Base-by-base conservation (phyloP, 2,888 invertebrate genomes). In the Acheta domesticus region DNA sequence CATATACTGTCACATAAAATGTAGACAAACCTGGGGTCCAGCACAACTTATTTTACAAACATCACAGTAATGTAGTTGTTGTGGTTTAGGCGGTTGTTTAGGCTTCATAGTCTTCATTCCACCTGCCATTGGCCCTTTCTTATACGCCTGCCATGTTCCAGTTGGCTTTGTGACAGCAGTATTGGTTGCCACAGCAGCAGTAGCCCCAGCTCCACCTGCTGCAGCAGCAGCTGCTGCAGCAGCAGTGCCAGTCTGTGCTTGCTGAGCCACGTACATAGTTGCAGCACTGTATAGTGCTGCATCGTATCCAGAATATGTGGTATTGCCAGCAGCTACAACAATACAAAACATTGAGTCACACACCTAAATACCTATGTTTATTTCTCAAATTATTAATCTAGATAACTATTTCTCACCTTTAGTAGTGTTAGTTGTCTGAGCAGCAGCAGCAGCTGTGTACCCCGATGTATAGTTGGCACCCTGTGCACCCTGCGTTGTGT, bases 1-100 rank as follows among this genome's bases (percentile, higher is more conserved):
- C 36, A 36, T 36, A 36, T 5, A 36, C 4, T 36, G 5, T 36
- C 36, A 36, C 36, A 36, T 36, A 36, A 36, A 36, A 36, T 0
- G 8, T 8, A 36, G 36, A 36, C 36, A 36, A 36, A 92, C 92
- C 90, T 96, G 96, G 5, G 96, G 96, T 0, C 97, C 97, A 82
- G 96, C 97, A 87, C 97, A 98, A 85, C 97, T 98, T 85, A 99
- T 98, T 88, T 99, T 98, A 88, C 99, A 99, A 19, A 98, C 97
- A 87, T 99, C 98, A 87, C 99, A 99, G 88, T 98, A 99, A 88
- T 98, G 98, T 83, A 98, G 89, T 86, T 97, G 96, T 86, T 96
- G 96, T 49, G 96, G 95, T 85, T 96, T 95, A 21, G 96, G 96
- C 80, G 96, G 94, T 49, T 93, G 93, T 88, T 94, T 94, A 82